Evolutionary conservation across 1,140 invertebrate species (phyloP).

Genomic region (Colletes latitarsis): DNA sequence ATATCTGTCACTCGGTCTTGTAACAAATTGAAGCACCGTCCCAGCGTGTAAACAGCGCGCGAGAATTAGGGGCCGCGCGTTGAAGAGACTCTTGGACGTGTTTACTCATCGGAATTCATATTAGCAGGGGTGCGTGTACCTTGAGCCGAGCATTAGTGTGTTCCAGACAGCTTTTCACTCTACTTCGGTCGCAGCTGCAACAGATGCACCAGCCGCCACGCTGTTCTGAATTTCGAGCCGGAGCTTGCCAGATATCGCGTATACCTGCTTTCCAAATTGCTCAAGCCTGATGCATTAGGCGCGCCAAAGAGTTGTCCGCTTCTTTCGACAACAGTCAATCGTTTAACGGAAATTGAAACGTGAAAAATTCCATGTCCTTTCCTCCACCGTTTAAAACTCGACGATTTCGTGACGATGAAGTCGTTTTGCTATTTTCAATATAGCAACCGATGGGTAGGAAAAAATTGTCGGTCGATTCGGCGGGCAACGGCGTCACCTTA

Average conservation of each 20-base stretch:
- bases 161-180: not conserved
- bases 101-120: constrained; percentile 5
- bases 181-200: not conserved
- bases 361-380: no score
- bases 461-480: not conserved
- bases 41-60: not conserved
- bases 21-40: not conserved
- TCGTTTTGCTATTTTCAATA: no score
- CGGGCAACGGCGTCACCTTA: not conserved
- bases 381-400: no score
- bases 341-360: no score
- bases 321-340: no score
- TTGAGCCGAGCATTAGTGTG: not conserved
- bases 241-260: not conserved
- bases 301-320: no score
- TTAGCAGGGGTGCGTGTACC: constrained; percentile 1
- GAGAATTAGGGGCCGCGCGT: not conserved
- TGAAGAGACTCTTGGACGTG: constrained; percentile 1
- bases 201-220: not conserved
- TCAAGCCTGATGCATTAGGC: not conserved
- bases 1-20: not conserved
- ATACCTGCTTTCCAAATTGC: not conserved
- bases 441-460: no score
- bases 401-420: no score
- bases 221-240: not conserved